Evolutionary conservation across 2,797 vertebrate species (phyloP).

Genomic region (Silurus lanzhouensis): DNA sequence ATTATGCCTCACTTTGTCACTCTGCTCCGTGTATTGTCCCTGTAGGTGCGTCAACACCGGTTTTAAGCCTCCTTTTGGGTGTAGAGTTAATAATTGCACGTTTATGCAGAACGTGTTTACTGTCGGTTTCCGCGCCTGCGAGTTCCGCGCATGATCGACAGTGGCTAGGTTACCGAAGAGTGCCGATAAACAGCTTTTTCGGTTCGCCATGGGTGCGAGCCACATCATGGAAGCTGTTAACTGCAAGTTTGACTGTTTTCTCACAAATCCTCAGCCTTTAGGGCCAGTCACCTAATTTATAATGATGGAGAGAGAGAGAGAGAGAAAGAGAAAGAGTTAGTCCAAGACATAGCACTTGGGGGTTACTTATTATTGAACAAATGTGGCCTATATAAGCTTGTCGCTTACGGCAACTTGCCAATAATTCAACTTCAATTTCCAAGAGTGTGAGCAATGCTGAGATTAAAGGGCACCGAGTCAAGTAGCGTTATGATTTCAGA

Average conservation of each 20-base stretch:
- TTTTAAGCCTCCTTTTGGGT: not conserved
- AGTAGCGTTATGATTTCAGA: not conserved
- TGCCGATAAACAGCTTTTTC: constrained; percentile 26
- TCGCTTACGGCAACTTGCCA: constrained; percentile 9
- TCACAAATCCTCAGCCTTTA: constrained; percentile 18
- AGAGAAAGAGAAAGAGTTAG: not conserved
- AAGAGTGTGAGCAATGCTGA: not conserved
- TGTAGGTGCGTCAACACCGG: not conserved
- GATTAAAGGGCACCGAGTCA: not conserved
- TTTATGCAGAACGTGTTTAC: not conserved
- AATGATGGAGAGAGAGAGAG: constrained; percentile 6
- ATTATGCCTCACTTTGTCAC: constrained; percentile 41
- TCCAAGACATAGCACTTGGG: not conserved
- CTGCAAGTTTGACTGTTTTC: constrained; percentile 27
- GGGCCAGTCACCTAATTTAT: constrained; percentile 32
- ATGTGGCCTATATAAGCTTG: constrained; percentile 24
- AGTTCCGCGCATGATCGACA: not conserved
- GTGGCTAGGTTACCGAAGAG: constrained; percentile 17
- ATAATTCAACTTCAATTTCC: constrained; percentile 9
- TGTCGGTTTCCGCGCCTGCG: not conserved
- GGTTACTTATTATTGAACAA: constrained; percentile 8
- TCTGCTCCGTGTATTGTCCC: constrained; percentile 1
- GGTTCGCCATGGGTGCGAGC: constrained; percentile 2
- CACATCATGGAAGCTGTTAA: constrained; percentile 39
- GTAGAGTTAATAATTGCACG: not conserved